Conservation (phyloP, 1,140 invertebrate genomes). For the Drosophila miranda region DNA sequence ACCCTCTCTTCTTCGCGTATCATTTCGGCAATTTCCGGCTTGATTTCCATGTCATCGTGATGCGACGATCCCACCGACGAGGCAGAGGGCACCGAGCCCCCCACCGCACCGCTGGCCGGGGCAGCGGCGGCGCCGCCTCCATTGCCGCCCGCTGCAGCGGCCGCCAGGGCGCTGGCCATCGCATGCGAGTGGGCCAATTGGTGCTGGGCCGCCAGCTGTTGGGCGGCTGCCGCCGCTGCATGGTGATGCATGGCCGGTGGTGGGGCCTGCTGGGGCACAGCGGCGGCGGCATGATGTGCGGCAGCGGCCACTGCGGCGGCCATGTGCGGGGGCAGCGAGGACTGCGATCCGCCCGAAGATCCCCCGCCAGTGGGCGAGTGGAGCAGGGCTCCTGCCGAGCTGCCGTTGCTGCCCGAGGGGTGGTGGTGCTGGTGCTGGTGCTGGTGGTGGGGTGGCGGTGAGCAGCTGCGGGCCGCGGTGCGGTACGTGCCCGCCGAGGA, state of each 20-base stretch:
- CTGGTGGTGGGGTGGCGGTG: constrained; percentile 32
- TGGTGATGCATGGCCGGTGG: constrained; percentile 65
- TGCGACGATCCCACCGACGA: constrained; percentile 61
- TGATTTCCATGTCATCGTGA: constrained; percentile 93
- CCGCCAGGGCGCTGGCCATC: constrained; percentile 69
- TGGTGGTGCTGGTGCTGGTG: too few species aligned
- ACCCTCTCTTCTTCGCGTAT: constrained; percentile 97
- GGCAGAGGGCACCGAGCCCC: constrained; percentile 29
- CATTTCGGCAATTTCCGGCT: constrained; percentile 96
- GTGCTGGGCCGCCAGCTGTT: constrained; percentile 76
- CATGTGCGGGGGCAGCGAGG: constrained; percentile 64
- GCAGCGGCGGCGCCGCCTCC: constrained; percentile 31
- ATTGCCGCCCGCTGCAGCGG: constrained; percentile 47
- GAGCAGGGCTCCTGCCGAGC: constrained; percentile 20
- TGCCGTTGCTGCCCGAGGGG: constrained; percentile 47
- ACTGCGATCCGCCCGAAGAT: constrained; percentile 36
- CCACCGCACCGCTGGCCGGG: constrained; percentile 26
- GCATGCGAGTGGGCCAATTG: constrained; percentile 76
- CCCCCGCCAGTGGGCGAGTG: constrained; percentile 59
- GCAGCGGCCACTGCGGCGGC: constrained; percentile 67
- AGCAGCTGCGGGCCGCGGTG: constrained; percentile 39
- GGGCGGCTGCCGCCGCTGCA: constrained; percentile 70
- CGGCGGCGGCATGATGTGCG: constrained; percentile 59
- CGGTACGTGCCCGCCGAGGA: constrained; percentile 28
- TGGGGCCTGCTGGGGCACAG: constrained; percentile 21